Evolutionary conservation across 2,113 vertebrate genomes (phyloP), one percentile per base, ranked within the genome.

Genomic region (Corythoichthys haematopterus): DNA sequence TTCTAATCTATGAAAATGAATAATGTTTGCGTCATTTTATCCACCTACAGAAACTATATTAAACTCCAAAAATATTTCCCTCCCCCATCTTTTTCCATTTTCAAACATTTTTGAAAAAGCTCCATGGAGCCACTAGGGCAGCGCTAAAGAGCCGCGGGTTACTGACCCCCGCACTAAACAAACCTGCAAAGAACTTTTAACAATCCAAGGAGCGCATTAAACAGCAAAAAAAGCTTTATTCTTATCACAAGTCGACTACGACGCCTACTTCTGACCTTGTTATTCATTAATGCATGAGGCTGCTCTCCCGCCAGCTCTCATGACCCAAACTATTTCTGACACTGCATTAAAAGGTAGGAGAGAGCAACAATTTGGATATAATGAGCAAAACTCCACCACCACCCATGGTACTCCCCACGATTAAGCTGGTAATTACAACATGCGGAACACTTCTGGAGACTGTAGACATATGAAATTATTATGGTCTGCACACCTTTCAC

Each of bases 251-350:
- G 53, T 74, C 66, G 68, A 74, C 78, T 28, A 75, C 83, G 80
- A 85, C 74, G 69, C 77, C 70, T 79, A 78, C 79, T 81, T 85
- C 71, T 70, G 72, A 79, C 86, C 83, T 80, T 83, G 76, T 86
- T 86, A 71, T 87, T 89, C 80, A 89, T 88, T 91, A 89, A 89
- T 87, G 81, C 84, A 87, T 87, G 85, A 87, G 84, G 79, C 80
- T 65, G 77, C 69, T 75, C 80, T 78, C 78, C 75, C 71, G 74
- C 62, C 66, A 72, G 79, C 77, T 72, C 75, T 73, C 64, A 20
- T 57, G 69, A 72, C 72, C 64, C 7, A 76, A 66, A 72, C 74
- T 70, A 71, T 70, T 52, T 66, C 73, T 75, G 76, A 77, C 75
- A 79, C 73, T 71, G 72, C 75, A 84, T 80, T 83, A 82, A 77